Conservation (phyloP, 2,888 invertebrate species). For the Cistogaster globosa region DNA sequence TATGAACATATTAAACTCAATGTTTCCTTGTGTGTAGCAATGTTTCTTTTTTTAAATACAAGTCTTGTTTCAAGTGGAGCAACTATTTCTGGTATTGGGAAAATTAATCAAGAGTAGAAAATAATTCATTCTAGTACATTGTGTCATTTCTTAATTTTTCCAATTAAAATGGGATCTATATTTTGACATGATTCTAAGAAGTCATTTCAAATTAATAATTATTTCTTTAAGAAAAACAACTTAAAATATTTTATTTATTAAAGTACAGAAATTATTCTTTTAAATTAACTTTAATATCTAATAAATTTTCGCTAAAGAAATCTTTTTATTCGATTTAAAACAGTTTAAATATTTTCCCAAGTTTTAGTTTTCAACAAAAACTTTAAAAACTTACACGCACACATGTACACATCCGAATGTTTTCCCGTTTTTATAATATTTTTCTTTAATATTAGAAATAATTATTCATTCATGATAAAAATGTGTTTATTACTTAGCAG, state of each 20-base stretch:
- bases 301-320: conserved; percentile 18
- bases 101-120: too few species aligned
- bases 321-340: conserved; percentile 12
- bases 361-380: conserved; percentile 26
- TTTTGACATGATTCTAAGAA: too few species aligned
- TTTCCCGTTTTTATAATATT: conserved; percentile 13
- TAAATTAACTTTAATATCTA: neutral
- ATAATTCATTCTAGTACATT: too few species aligned
- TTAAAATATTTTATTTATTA: neutral
- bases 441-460: conserved; percentile 50
- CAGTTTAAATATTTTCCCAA: conserved; percentile 64
- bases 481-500: conserved; percentile 1
- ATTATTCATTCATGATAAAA: conserved; percentile 51
- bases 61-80: too few species aligned
- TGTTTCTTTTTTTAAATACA: too few species aligned
- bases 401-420: neutral
- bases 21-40: too few species aligned
- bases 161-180: too few species aligned
- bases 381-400: neutral
- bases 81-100: too few species aligned
- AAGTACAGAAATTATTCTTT: conserved; percentile 2
- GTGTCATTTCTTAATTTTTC: too few species aligned
- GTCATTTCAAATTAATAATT: too few species aligned
- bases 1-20: too few species aligned
- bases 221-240: too few species aligned